Evolutionary conservation across 2,888 invertebrate species (phyloP).

Genomic region (Tetragonula carbonaria): DNA sequence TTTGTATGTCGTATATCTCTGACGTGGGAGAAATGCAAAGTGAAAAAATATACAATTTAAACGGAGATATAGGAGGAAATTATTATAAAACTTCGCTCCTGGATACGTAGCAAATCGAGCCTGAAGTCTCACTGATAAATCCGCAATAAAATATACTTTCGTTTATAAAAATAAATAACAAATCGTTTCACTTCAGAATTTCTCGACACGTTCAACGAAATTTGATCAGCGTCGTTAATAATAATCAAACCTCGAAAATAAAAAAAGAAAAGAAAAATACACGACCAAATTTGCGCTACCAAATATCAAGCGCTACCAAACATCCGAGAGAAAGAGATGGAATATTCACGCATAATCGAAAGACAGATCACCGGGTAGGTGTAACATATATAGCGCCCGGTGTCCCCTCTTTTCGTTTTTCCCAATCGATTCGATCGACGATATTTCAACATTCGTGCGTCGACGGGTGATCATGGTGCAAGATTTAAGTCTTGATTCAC

Average conservation of each 20-base stretch:
- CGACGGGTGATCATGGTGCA: slow-evolving; percentile 73
- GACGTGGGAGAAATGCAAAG: too few relatives aligned
- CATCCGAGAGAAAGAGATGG: background rate
- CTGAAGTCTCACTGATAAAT: background rate
- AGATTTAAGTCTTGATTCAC: slow-evolving; percentile 80
- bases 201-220: too few relatives aligned
- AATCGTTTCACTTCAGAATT: too few relatives aligned
- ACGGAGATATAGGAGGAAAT: too few relatives aligned
- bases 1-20: too few relatives aligned
- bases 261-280: background rate
- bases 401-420: slow-evolving; percentile 47
- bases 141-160: background rate
- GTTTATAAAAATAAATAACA: background rate
- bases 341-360: background rate
- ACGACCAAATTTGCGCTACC: background rate
- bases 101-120: background rate
- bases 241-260: too few relatives aligned
- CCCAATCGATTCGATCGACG: slow-evolving; percentile 64
- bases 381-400: background rate
- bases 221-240: too few relatives aligned
- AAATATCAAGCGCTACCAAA: background rate
- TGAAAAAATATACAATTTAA: too few relatives aligned
- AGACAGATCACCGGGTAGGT: slow-evolving; percentile 29
- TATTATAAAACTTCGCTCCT: background rate
- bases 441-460: slow-evolving; percentile 71